These are phyloP conservation scores for Chaetogeoica ovagalla DNA, from an alignment of 2,888 invertebrate species.

Conservation along the genomic window DNA sequence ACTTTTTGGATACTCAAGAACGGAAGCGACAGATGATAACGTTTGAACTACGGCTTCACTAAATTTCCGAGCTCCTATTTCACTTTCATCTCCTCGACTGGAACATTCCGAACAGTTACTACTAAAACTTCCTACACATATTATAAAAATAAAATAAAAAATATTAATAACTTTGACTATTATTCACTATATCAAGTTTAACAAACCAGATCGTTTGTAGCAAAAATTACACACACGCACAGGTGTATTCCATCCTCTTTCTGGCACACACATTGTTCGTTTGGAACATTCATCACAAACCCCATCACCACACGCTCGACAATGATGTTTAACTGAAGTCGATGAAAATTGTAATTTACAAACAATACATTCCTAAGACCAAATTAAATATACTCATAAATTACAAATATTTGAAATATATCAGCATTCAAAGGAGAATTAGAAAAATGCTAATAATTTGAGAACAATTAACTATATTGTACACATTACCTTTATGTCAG, in stretches of 20 bases:
- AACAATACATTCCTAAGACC: slow-evolving; percentile 66
- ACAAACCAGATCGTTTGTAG: slow-evolving; percentile 58
- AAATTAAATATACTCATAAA: slow-evolving; percentile 36
- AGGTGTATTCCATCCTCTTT: slow-evolving; percentile 70
- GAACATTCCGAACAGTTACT: slow-evolving; percentile 47
- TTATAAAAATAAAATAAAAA: slow-evolving; percentile 1
- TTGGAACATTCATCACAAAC: slow-evolving; percentile 76
- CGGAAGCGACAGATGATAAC: slow-evolving; percentile 70
- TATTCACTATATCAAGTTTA: neutral
- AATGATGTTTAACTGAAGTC: slow-evolving; percentile 71
- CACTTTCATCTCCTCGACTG: slow-evolving; percentile 57
- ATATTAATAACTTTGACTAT: slow-evolving; percentile 5
- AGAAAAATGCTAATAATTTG: neutral
- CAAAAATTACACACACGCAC: slow-evolving; percentile 77
- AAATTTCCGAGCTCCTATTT: slow-evolving; percentile 66
- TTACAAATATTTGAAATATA: slow-evolving; percentile 2
- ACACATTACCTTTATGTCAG: slow-evolving; percentile 68
- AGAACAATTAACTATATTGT: slow-evolving; percentile 54
- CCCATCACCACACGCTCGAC: slow-evolving; percentile 77
- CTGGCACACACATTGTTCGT: slow-evolving; percentile 69
- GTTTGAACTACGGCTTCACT: slow-evolving; percentile 76
- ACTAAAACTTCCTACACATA: slow-evolving; percentile 37
- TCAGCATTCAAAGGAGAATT: no score
- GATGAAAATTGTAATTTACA: slow-evolving; percentile 67
- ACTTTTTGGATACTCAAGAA: slow-evolving; percentile 75